Conservation (phyloP, 1,140 invertebrate genomes). For the Archivesica marissinica region DNA sequence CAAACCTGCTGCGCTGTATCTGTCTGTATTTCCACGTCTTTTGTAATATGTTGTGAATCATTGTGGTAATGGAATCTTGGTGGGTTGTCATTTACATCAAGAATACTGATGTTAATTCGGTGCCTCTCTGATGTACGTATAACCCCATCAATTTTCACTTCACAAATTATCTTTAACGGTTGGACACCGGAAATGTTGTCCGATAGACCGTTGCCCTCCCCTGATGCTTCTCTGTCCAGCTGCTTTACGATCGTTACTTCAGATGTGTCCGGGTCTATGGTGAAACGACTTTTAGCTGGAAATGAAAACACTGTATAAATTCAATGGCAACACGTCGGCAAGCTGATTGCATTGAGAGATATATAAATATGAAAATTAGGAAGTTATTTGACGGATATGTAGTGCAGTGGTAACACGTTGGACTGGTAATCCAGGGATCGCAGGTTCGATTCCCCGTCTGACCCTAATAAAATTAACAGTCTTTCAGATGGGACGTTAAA, state of each 20-base stretch:
- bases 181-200: slow-evolving; percentile 10
- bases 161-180: slow-evolving; percentile 26
- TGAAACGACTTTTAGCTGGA: slow-evolving; percentile 46
- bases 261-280: slow-evolving; percentile 19
- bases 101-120: slow-evolving; percentile 14
- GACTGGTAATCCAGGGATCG: no score
- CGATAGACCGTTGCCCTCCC: background rate
- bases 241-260: slow-evolving; percentile 14
- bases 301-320: background rate
- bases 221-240: slow-evolving; percentile 17
- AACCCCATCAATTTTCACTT: slow-evolving; percentile 17
- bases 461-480: no score
- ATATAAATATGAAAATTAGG: no score
- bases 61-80: slow-evolving; percentile 6
- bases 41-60: background rate
- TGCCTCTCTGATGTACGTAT: background rate
- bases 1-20: background rate
- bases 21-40: background rate
- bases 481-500: no score
- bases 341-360: no score
- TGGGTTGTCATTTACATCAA: slow-evolving; percentile 55
- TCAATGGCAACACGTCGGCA: no score
- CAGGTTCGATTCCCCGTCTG: no score
- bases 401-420: no score
- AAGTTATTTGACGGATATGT: no score